Evolutionary conservation across 2,797 vertebrate genomes (phyloP), one percentile per base, ranked within the genome.

Genomic region (Epinephelus awoara): DNA sequence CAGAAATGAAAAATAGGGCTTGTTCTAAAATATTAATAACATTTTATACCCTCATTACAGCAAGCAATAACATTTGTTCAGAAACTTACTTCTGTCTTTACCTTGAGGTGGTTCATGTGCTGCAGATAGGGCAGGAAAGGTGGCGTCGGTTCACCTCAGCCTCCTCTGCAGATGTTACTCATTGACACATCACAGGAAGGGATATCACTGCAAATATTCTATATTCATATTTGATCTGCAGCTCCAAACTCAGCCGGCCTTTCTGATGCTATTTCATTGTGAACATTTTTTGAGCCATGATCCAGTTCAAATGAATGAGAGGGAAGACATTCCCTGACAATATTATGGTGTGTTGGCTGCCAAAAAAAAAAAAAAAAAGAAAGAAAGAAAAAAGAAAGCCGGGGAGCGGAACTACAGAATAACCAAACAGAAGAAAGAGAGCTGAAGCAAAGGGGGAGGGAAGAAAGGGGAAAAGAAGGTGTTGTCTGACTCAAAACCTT

Each of bases 1-100:
- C 92, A 94, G 92, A 95, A 94, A 96, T 94, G 93, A 95, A 95
- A 96, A 96, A 96, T 95, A 95, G 93, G 93, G 88, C 95, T 95
- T 93, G 92, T 94, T 94, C 91, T 95, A 90, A 96, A 95, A 96
- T 96, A 96, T 96, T 95, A 95, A 96, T 95, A 93, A 94, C 92
- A 95, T 95, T 95, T 95, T 95, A 96, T 95, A 94, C 93, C 91
- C 94, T 96, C 94, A 95, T 95, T 96, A 96, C 85, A 87, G 91
- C 88, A 83, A 93, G 94, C 94, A 94, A 94, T 95, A 95, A 95
- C 93, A 94, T 94, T 94, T 95, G 94, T 94, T 95, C 92, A 91
- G 88, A 95, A 95, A 94, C 91, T 84, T 89, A 86, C 86, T 90
- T 88, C 75, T 61, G 52, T 86, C 87, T 91, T 90, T 92, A 94